These are phyloP conservation scores for Dyspetes luteomarginatus DNA, from an alignment of 2,888 invertebrate genomes.

Conservation along the genomic window DNA sequence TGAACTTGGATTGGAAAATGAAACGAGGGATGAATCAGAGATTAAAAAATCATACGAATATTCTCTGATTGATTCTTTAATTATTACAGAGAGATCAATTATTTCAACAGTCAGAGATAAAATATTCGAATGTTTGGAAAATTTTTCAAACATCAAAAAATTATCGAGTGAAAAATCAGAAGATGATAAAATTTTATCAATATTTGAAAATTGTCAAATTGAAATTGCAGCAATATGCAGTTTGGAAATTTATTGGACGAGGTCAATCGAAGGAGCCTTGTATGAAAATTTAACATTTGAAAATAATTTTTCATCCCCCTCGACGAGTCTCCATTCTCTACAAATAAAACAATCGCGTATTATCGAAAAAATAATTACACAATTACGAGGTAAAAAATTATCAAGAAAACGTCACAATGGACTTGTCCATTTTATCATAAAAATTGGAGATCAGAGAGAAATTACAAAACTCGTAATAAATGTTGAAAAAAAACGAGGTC, in stretches of 20 bases:
- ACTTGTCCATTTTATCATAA: slow-evolving; percentile 85
- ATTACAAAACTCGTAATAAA: slow-evolving; percentile 83
- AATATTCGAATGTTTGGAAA: slow-evolving; percentile 75
- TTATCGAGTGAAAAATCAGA: neutral
- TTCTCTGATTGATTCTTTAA: slow-evolving; percentile 31
- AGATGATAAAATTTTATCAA: neutral
- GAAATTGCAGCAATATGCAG: slow-evolving; percentile 87
- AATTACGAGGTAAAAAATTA: slow-evolving; percentile 85
- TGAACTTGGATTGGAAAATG: neutral
- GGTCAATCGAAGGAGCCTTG: slow-evolving; percentile 85
- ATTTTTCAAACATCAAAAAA: slow-evolving; percentile 59
- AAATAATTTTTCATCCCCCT: neutral
- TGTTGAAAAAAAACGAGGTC: neutral
- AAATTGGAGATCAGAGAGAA: slow-evolving; percentile 85
- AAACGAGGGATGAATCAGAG: slow-evolving; percentile 83
- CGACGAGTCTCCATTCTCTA: slow-evolving; percentile 76
- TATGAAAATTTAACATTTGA: slow-evolving; percentile 53
- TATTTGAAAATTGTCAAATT: neutral
- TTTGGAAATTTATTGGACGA: slow-evolving; percentile 88
- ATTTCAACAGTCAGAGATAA: slow-evolving; percentile 80
- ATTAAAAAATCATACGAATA: slow-evolving; percentile 79
- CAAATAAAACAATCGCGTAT: slow-evolving; percentile 67
- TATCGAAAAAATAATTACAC: slow-evolving; percentile 84
- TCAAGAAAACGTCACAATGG: slow-evolving; percentile 84
- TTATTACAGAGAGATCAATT: slow-evolving; percentile 85